Evolutionary conservation across 2,113 vertebrate species (phyloP).

Genomic region (Chiloscyllium plagiosum): DNA sequence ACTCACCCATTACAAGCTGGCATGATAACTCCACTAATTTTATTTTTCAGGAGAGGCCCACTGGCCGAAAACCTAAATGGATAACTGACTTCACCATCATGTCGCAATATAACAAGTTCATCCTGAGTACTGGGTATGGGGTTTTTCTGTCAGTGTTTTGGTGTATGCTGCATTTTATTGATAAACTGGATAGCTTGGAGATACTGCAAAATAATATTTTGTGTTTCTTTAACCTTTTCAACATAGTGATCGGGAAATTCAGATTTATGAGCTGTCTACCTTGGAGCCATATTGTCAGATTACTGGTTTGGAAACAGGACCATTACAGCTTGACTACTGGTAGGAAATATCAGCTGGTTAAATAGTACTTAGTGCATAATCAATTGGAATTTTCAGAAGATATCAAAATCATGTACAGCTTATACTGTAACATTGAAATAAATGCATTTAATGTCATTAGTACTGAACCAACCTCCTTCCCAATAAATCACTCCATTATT

Average conservation of each 20-base stretch:
- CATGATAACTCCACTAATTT: not conserved
- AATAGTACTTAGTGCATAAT: not conserved
- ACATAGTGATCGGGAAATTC: conserved; percentile 63
- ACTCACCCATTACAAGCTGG: not conserved
- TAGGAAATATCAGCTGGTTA: conserved; percentile 44
- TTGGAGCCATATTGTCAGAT: conserved; percentile 67
- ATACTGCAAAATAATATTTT: not conserved
- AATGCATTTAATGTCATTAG: not conserved
- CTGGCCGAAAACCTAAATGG: conserved; percentile 53
- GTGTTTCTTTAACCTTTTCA: conserved; percentile 33
- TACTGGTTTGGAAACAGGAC: conserved; percentile 57
- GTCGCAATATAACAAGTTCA: conserved; percentile 58
- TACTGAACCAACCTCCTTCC: not conserved
- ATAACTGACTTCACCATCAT: conserved; percentile 58
- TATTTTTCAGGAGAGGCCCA: conserved; percentile 48
- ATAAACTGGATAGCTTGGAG: not conserved
- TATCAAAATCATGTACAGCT: not conserved
- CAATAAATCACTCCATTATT: not conserved
- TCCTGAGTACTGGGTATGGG: conserved; percentile 56
- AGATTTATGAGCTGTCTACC: conserved; percentile 64
- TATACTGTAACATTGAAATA: not conserved
- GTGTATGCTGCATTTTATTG: not conserved
- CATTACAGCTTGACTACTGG: conserved; percentile 63
- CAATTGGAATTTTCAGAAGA: not conserved
- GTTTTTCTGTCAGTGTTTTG: conserved; percentile 1